Conservation (phyloP, 2,888 invertebrate genomes). For the Drosophila lutescens region DNA sequence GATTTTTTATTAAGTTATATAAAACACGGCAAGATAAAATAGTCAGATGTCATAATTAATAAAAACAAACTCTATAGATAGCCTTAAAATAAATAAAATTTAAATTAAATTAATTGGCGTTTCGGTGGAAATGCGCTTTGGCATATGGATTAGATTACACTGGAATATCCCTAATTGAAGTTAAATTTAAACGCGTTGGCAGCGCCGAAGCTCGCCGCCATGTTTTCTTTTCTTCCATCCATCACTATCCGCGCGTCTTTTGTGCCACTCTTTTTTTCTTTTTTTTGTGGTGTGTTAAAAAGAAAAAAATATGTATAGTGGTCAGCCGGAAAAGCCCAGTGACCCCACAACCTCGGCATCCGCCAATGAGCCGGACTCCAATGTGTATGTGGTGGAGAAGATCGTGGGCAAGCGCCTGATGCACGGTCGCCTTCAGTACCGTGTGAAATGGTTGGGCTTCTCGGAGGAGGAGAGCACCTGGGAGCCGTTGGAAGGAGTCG, state of each 20-base stretch:
- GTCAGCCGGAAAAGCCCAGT: not conserved
- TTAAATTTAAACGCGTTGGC: not conserved
- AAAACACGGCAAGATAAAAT: too few species aligned
- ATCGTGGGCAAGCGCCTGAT: not conserved
- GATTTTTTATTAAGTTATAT: too few species aligned
- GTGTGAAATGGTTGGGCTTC: not conserved
- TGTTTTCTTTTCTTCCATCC: not conserved
- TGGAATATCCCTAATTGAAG: not conserved
- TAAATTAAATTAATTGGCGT: too few species aligned
- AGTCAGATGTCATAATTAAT: too few species aligned
- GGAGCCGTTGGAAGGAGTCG: not conserved
- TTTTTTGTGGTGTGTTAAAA: not conserved
- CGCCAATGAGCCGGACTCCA: too few species aligned
- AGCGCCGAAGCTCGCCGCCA: not conserved
- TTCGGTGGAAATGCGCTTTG: too few species aligned
- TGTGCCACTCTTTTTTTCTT: not conserved
- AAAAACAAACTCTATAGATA: too few species aligned
- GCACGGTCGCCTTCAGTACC: not conserved
- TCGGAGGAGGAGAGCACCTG: not conserved
- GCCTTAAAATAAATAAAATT: too few species aligned
- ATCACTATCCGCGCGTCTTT: too few species aligned
- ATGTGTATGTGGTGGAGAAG: not conserved
- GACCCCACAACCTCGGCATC: not conserved
- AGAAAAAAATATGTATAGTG: not conserved
- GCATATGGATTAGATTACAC: too few species aligned